Conservation (phyloP, 2,888 invertebrate species). For the Megamerina dolium region DNA sequence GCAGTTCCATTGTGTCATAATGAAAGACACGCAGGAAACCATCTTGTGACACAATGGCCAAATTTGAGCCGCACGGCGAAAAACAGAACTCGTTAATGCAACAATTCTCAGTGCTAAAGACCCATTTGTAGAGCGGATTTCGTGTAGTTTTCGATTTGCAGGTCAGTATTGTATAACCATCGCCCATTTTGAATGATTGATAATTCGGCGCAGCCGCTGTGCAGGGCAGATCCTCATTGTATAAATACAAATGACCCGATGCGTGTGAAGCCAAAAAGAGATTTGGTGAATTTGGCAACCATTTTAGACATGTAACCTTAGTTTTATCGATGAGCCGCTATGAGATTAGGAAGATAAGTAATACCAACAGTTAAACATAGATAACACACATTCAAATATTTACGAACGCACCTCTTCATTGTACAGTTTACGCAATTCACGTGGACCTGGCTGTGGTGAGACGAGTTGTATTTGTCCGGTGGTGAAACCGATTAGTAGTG, state of each 20-base stretch:
- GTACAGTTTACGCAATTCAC: slow-evolving; percentile 92
- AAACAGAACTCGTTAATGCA: slow-evolving; percentile 96
- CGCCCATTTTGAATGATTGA: slow-evolving; percentile 91
- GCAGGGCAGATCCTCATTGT: slow-evolving; percentile 91
- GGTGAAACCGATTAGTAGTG: slow-evolving; percentile 93
- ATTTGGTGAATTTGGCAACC: slow-evolving; percentile 93
- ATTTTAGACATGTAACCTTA: slow-evolving; percentile 86
- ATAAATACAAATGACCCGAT: slow-evolving; percentile 95
- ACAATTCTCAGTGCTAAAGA: slow-evolving; percentile 72
- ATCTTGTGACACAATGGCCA: slow-evolving; percentile 92
- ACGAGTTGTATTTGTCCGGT: slow-evolving; percentile 97
- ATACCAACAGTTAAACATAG: slow-evolving; percentile 2
- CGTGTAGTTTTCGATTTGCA: slow-evolving; percentile 94
- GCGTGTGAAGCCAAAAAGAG: slow-evolving; percentile 92
- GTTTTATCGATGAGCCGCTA: slow-evolving; percentile 51
- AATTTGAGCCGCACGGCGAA: slow-evolving; percentile 86
- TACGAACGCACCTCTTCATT: slow-evolving; percentile 81
- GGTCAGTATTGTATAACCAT: slow-evolving; percentile 88
- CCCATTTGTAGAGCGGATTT: slow-evolving; percentile 92
- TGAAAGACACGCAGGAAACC: slow-evolving; percentile 94
- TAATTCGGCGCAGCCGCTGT: slow-evolving; percentile 88
- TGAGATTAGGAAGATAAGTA: slow-evolving; percentile 9
- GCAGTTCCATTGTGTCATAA: slow-evolving; percentile 93
- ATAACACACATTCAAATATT: neutral
- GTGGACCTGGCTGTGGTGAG: slow-evolving; percentile 95